Conservation (phyloP, 2,888 invertebrate species). For the Agrochola circellaris region DNA sequence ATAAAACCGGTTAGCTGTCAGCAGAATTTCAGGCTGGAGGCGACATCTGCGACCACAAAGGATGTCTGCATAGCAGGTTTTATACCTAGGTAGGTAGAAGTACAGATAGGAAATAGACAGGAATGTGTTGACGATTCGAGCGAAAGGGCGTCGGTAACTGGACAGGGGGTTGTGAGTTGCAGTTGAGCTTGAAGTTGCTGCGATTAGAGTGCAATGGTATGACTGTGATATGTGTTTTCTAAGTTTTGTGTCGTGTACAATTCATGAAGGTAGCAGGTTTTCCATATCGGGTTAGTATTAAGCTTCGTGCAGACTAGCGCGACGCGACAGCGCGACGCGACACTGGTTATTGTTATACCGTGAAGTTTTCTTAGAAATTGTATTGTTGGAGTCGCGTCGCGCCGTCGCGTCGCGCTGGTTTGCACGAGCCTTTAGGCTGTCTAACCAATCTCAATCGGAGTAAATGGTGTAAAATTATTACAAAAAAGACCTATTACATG, state of each 20-base stretch:
- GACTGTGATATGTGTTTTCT: neutral
- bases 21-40: slow-evolving; percentile 49
- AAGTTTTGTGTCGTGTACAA: neutral
- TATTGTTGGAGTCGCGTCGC: no score
- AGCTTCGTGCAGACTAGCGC: no score
- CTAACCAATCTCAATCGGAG: neutral
- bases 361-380: no score
- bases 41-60: slow-evolving; percentile 62
- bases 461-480: neutral
- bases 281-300: neutral
- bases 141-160: neutral
- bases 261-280: neutral
- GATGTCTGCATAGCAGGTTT: slow-evolving; percentile 48
- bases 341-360: no score
- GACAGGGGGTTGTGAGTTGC: slow-evolving; percentile 1
- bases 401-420: no score
- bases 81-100: slow-evolving; percentile 10
- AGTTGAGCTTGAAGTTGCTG: slow-evolving; percentile 4
- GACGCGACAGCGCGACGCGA: no score
- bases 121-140: slow-evolving; percentile 17
- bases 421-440: no score
- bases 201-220: neutral
- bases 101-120: slow-evolving; percentile 14
- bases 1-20: slow-evolving; percentile 52
- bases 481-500: no score